phyloP scores from a whole-genome alignment of 2,113 vertebrate species.

The Eurypyga helias region DNA sequence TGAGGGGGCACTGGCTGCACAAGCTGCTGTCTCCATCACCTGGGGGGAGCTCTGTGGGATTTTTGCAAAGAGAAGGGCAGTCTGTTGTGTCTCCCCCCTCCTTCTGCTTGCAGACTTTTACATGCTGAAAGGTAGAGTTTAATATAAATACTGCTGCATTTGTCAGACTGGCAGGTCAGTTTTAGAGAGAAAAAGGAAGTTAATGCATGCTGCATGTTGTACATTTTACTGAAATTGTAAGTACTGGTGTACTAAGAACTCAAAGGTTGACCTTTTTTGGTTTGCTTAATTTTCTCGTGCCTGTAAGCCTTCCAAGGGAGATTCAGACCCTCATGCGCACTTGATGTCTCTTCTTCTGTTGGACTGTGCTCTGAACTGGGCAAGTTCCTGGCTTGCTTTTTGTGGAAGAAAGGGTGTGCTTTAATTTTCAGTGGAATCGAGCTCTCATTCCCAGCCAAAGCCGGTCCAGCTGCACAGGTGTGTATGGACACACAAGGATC shows the following conservation, averaged over 20 bases:
- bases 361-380: not conserved
- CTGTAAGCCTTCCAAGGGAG: not conserved
- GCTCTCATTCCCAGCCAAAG: not conserved
- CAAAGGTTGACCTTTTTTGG: not conserved
- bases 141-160: not conserved
- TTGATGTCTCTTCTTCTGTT: not conserved
- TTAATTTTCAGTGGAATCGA: not conserved
- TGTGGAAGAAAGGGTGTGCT: not conserved
- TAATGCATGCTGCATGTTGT: not conserved
- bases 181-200: not conserved
- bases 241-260: not conserved
- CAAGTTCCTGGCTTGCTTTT: not conserved
- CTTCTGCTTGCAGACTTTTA: not conserved
- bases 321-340: not conserved
- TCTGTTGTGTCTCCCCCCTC: not conserved
- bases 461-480: not conserved
- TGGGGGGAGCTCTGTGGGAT: not conserved
- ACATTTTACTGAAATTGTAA: not conserved
- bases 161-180: not conserved
- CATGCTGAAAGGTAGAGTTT: not conserved
- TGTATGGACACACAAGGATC: not conserved
- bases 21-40: rapidly evolving
- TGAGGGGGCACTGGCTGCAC: not conserved
- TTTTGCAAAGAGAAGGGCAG: not conserved
- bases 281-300: not conserved